Evolutionary conservation across 2,113 vertebrate species (phyloP).

Genomic region (Spizaetus ornatus): DNA sequence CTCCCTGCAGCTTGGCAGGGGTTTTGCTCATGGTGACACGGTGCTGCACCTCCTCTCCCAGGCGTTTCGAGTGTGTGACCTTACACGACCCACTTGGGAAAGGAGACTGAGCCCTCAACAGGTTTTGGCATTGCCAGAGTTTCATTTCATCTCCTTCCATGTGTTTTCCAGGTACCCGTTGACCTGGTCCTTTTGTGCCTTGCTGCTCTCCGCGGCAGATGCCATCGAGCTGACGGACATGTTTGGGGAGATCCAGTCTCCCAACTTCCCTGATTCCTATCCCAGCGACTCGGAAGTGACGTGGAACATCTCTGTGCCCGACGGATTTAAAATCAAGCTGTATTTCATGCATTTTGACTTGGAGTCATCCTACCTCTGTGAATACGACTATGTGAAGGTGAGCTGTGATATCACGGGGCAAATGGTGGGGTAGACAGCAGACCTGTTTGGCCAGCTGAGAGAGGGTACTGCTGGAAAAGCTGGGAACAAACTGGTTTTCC

Average conservation of each 20-base stretch:
- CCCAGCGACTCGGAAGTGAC: conserved; percentile 79
- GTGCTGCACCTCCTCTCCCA: neutral
- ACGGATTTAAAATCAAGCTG: conserved; percentile 83
- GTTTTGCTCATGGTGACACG: fast-evolving
- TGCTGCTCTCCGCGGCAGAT: conserved; percentile 9
- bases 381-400: conserved; percentile 96
- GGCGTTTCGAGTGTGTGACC: fast-evolving
- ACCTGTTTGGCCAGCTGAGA: neutral
- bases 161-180: conserved; percentile 70
- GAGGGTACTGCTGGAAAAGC: neutral
- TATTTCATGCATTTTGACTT: conserved; percentile 97
- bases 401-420: conserved; percentile 19
- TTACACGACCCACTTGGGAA: neutral
- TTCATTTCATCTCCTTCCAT: neutral
- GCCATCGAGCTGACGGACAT: conserved; percentile 73
- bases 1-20: fast-evolving
- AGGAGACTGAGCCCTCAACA: neutral
- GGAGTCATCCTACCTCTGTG: conserved; percentile 94
- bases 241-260: conserved; percentile 87
- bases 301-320: conserved; percentile 88
- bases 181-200: conserved; percentile 61
- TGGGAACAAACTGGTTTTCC: neutral
- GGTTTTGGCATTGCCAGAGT: neutral
- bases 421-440: neutral
- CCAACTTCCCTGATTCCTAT: conserved; percentile 89